Evolutionary conservation across 2,888 invertebrate species (phyloP).

Genomic region (Agrenia bidenticulata): DNA sequence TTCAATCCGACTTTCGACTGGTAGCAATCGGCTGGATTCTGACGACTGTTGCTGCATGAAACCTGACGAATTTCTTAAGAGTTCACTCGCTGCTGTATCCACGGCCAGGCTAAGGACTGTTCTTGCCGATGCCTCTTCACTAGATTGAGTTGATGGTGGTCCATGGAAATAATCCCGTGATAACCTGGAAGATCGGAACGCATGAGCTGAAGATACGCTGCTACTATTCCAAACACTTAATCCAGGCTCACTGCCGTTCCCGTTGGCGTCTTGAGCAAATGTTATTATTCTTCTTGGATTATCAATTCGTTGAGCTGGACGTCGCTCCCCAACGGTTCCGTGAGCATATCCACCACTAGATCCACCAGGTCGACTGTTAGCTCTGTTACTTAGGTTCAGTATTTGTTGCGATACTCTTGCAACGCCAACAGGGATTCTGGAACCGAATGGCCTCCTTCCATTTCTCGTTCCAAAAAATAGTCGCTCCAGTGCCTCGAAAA

Average conservation of each 20-base stretch:
- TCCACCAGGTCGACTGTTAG: not conserved
- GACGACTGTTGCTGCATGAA: too few species aligned
- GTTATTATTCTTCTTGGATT: conserved; percentile 37
- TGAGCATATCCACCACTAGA: conserved; percentile 17
- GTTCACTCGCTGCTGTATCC: conserved; percentile 38
- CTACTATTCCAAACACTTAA: not conserved
- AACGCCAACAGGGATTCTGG: conserved; percentile 11
- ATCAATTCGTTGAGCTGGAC: conserved; percentile 12
- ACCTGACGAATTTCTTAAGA: conserved; percentile 27
- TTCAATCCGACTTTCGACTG: conserved; percentile 51
- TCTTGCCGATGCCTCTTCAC: conserved; percentile 21
- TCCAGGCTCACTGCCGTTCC: conserved; percentile 6
- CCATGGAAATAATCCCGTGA: not conserved
- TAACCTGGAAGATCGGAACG: too few species aligned
- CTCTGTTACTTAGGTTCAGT: not conserved
- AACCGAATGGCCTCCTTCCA: conserved; percentile 27
- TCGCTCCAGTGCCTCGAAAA: conserved; percentile 46
- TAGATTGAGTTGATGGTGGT: not conserved
- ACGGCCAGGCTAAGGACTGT: conserved; percentile 48
- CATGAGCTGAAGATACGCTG: too few species aligned
- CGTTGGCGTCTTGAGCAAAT: conserved; percentile 31
- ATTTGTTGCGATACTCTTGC: conserved; percentile 1
- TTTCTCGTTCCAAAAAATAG: conserved; percentile 30
- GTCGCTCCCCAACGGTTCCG: conserved; percentile 20
- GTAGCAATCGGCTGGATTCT: conserved; percentile 20